Evolutionary conservation across 2,113 vertebrate genomes (phyloP).

Genomic region (Hoplias malabaricus): DNA sequence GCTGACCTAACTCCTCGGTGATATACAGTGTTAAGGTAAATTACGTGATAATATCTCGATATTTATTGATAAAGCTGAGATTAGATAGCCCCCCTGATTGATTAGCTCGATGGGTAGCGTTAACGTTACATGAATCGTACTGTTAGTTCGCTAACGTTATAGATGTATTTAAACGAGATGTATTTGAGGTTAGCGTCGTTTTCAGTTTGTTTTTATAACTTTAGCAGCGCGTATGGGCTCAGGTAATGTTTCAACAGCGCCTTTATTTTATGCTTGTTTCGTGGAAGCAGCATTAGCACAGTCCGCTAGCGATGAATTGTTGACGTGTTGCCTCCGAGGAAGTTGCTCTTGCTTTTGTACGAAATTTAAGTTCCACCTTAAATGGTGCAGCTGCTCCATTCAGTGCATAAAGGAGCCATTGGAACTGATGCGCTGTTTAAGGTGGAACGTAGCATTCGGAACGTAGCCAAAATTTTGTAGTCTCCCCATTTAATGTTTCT

Average conservation of each 20-base stretch:
- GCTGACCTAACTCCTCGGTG: background rate
- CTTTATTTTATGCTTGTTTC: background rate
- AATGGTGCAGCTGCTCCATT: no score
- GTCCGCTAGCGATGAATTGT: constrained; percentile 28
- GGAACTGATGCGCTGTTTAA: no score
- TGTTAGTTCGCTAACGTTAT: constrained; percentile 10
- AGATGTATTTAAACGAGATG: background rate
- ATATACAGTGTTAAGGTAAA: background rate
- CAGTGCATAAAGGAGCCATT: no score
- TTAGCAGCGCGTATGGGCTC: no score
- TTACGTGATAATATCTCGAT: background rate
- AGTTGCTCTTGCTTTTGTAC: no score
- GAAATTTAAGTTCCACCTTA: no score
- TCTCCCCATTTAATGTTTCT: no score
- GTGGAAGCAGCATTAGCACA: background rate
- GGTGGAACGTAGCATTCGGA: no score
- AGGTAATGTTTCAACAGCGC: no score
- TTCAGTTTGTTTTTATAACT: no score
- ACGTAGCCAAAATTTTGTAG: no score
- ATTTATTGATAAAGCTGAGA: background rate
- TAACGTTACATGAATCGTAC: background rate
- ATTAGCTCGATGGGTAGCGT: background rate
- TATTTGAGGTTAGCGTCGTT: no score
- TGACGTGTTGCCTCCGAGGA: constrained; percentile 20
- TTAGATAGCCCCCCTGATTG: background rate